phyloP scores from a whole-genome alignment of 2,888 invertebrate genomes.

The Napeogenes sylphis region DNA sequence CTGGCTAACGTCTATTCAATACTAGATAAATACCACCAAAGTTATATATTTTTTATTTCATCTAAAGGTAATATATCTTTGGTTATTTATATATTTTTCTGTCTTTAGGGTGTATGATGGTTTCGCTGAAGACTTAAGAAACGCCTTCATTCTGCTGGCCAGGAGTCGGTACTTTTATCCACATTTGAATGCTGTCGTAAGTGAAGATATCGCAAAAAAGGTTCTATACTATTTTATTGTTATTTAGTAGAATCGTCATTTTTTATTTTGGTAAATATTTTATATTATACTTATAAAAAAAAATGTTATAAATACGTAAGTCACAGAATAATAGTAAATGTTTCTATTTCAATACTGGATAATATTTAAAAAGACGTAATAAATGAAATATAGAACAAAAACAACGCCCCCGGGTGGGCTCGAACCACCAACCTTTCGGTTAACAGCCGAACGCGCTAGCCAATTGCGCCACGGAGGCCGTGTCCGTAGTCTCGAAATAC shows the following conservation, averaged over 20 bases:
- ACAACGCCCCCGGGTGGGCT: slow-evolving; percentile 94
- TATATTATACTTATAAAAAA: no score
- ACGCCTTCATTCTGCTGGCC: slow-evolving; percentile 52
- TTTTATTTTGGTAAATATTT: no score
- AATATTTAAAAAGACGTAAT: neutral
- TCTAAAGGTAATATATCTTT: neutral
- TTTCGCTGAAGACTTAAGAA: slow-evolving; percentile 39
- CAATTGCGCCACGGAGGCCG: slow-evolving; percentile 93
- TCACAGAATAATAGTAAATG: no score
- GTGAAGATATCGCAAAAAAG: slow-evolving; percentile 35
- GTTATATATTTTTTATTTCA: no score
- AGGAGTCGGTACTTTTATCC: slow-evolving; percentile 55
- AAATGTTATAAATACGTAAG: no score
- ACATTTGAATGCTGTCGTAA: slow-evolving; percentile 45
- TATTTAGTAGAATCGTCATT: no score
- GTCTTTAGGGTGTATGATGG: slow-evolving; percentile 37
- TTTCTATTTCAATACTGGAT: neutral
- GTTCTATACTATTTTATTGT: slow-evolving; percentile 6
- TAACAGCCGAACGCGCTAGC: slow-evolving; percentile 99
- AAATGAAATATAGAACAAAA: neutral
- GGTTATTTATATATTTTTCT: slow-evolving; percentile 4
- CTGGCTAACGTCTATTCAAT: no score
- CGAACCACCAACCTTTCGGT: slow-evolving; percentile 99
- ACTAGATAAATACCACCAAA: no score
- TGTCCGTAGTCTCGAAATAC: neutral